phyloP scores from a whole-genome alignment of 2,888 invertebrate species.

The Calameuta filiformis region DNA sequence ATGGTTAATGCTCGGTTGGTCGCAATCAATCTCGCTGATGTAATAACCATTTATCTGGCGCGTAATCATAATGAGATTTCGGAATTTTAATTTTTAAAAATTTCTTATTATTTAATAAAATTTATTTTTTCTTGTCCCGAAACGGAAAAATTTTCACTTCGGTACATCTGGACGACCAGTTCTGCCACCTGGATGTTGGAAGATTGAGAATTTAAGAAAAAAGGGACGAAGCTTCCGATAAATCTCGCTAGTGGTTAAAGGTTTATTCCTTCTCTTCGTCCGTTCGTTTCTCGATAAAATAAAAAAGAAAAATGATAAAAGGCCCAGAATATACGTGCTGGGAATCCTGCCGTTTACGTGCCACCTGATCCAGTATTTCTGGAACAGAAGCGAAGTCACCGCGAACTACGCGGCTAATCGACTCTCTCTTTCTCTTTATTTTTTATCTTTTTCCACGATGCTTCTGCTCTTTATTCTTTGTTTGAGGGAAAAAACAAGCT shows the following conservation, averaged over 20 bases:
- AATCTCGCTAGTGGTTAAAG: neutral
- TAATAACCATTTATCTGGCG: neutral
- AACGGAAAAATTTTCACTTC: neutral
- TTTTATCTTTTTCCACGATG: neutral
- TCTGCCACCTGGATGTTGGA: neutral
- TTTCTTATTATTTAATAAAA: too few species aligned
- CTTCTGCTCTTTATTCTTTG: slow-evolving; percentile 32
- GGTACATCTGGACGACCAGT: neutral
- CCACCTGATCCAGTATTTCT: neutral
- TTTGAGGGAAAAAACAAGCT: slow-evolving; percentile 21
- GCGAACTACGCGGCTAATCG: neutral
- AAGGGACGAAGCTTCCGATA: neutral
- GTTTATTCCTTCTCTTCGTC: neutral
- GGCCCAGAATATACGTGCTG: neutral
- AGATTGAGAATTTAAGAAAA: neutral
- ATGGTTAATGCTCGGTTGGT: neutral
- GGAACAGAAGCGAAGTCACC: neutral
- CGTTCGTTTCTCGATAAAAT: neutral
- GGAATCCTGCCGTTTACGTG: neutral
- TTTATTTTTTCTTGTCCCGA: neutral
- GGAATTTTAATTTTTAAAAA: neutral
- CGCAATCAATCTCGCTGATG: neutral
- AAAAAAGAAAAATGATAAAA: neutral
- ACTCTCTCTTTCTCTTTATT: neutral
- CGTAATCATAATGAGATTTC: neutral